Evolutionary conservation across 2,797 vertebrate species (phyloP), one percentile per base, ranked within the genome.

Genomic region (Poecilia gillii): DNA sequence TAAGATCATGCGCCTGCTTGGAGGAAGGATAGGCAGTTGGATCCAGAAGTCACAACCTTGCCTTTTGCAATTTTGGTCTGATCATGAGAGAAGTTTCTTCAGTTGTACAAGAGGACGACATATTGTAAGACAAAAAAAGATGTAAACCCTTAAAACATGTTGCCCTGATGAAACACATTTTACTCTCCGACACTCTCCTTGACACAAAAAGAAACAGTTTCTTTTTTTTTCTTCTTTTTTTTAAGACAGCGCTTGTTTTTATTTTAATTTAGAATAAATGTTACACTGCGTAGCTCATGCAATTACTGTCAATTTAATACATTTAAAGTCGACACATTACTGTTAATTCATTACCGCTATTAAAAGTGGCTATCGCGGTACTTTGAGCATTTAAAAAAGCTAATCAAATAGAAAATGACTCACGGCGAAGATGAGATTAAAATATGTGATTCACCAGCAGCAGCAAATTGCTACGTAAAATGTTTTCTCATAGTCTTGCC

Each of bases 331-430:
- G 94, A 87, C 85, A 90, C 88, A 93, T 95, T 95, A 93, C 41
- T 62, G 4, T 49, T 55, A 68, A 93, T 92, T 85, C 73, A 84
- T 95, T 94, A 92, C 88, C 91, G 78, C 86, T 94, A 90, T 94
- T 96, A 93, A 94, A 93, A 92, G 87, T 88, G 89, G 94, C 94
- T 94, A 94, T 96, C 95, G 95, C 94, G 94, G 92, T 95, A 96
- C 95, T 96, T 93, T 94, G 92, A 91, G 94, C 93, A 91, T 95
- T 95, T 95, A 92, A 94, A 92, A 91, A 96, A 95, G 92, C 88
- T 93, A 95, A 96, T 89, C 90, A 91, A 95, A 95, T 83, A 92
- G 87, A 96, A 94, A 96, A 94, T 90, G 83, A 96, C 94, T 92
- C 89, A 3, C 23, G 47, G 89, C 88, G 88, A 91, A 93, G 91